Evolutionary conservation across 2,888 invertebrate species (phyloP).

Genomic region (Mechanitis messenoides): DNA sequence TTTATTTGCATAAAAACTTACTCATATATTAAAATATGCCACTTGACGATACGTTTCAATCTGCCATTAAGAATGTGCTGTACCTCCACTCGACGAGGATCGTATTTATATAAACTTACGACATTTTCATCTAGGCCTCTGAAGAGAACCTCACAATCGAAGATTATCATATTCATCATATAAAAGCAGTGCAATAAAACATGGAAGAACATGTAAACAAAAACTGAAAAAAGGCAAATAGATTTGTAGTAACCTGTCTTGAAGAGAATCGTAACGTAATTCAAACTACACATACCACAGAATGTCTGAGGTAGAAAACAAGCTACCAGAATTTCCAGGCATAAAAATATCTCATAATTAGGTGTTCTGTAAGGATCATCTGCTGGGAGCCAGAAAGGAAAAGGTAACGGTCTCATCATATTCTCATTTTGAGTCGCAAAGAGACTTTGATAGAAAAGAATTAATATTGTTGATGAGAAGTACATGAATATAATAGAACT

Average conservation of each 20-base stretch:
- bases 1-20: slow-evolving; percentile 8
- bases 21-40: slow-evolving; percentile 40
- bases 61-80: slow-evolving; percentile 42
- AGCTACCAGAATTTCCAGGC: slow-evolving; percentile 31
- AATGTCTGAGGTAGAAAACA: slow-evolving; percentile 42
- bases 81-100: slow-evolving; percentile 37
- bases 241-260: no score
- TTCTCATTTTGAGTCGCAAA: slow-evolving; percentile 46
- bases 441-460: slow-evolving; percentile 44
- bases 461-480: slow-evolving; percentile 34
- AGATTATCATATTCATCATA: slow-evolving; percentile 49
- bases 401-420: slow-evolving; percentile 45
- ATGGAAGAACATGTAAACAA: slow-evolving; percentile 53
- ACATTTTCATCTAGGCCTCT: slow-evolving; percentile 47
- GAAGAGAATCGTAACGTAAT: neutral
- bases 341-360: slow-evolving; percentile 52
- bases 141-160: slow-evolving; percentile 49
- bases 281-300: slow-evolving; percentile 42
- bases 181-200: slow-evolving; percentile 48
- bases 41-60: slow-evolving; percentile 45
- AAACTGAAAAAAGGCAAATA: slow-evolving; percentile 41
- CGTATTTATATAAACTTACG: slow-evolving; percentile 29
- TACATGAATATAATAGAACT: slow-evolving; percentile 32
- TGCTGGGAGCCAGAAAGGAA: slow-evolving; percentile 54
- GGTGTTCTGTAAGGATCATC: slow-evolving; percentile 56